Evolutionary conservation across 2,888 invertebrate genomes (phyloP).

Genomic region (Arctia plantaginis): DNA sequence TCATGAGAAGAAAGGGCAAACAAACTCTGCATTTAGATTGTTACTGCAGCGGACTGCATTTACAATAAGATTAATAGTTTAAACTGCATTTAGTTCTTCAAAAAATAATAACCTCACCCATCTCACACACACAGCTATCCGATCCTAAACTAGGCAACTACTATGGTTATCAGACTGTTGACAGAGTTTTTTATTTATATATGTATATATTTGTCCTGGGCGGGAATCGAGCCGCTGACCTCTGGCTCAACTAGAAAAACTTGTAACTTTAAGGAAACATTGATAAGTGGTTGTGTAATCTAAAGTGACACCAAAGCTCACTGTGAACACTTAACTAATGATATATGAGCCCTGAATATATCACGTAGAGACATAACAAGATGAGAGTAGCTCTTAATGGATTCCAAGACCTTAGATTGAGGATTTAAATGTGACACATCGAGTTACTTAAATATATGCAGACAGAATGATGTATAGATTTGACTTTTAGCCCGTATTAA

Average conservation of each 20-base stretch:
- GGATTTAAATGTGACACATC: constrained; percentile 15
- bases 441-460: not conserved
- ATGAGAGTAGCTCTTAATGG: constrained; percentile 17
- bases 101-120: too few species aligned
- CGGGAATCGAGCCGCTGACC: too few species aligned
- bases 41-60: too few species aligned
- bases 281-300: constrained; percentile 35
- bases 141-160: too few species aligned
- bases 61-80: too few species aligned
- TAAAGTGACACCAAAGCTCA: constrained; percentile 36
- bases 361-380: constrained; percentile 24
- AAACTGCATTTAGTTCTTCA: too few species aligned
- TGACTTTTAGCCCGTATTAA: not conserved
- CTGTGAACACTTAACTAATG: constrained; percentile 43
- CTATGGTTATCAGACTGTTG: too few species aligned
- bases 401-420: constrained; percentile 20
- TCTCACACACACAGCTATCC: too few species aligned
- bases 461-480: not conserved
- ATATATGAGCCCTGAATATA: constrained; percentile 39
- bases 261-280: constrained; percentile 3
- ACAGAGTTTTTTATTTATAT: too few species aligned
- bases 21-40: too few species aligned
- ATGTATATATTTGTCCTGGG: too few species aligned
- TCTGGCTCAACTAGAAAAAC: not conserved
- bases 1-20: too few species aligned